phyloP scores from a whole-genome alignment of 2,113 vertebrate genomes.

The Tetraodon nigroviridis region DNA sequence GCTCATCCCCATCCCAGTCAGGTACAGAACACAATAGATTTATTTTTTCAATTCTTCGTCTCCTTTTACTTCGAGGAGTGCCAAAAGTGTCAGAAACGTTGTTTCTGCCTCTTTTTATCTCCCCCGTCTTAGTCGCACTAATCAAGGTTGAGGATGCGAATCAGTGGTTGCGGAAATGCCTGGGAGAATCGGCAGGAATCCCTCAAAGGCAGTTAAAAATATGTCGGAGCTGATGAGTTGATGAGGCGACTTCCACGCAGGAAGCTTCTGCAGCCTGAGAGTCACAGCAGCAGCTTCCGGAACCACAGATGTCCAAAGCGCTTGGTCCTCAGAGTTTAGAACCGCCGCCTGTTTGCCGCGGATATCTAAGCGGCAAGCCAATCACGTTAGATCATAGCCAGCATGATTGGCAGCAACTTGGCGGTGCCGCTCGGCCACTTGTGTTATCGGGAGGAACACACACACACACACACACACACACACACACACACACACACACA shows the following conservation, averaged over 20 bases:
- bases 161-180: slow-evolving; percentile 25
- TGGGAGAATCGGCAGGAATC: slow-evolving; percentile 46
- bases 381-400: slow-evolving; percentile 61
- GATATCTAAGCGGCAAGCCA: slow-evolving; percentile 41
- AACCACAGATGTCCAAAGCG: slow-evolving; percentile 60
- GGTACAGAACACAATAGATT: slow-evolving; percentile 51
- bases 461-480: too few species aligned
- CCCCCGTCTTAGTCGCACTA: slow-evolving; percentile 47
- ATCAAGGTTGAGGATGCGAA: slow-evolving; percentile 44
- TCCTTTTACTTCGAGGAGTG: not conserved
- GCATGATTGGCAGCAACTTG: slow-evolving; percentile 65
- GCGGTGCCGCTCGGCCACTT: slow-evolving; percentile 60
- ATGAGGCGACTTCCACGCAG: too few species aligned
- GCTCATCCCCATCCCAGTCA: slow-evolving; percentile 57
- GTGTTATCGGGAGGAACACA: slow-evolving; percentile 64
- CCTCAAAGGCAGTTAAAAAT: slow-evolving; percentile 48
- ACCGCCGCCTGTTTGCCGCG: slow-evolving; percentile 48
- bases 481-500: too few species aligned
- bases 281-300: slow-evolving; percentile 15
- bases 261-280: not conserved
- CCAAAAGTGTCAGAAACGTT: slow-evolving; percentile 66
- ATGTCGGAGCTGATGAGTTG: not conserved
- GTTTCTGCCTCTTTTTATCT: slow-evolving; percentile 31
- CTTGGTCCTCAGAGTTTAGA: slow-evolving; percentile 57
- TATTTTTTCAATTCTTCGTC: slow-evolving; percentile 1